These are phyloP conservation scores for Melanotaenia parkinsoni DNA, from an alignment of 2,797 vertebrate species.

Conservation along the genomic window DNA sequence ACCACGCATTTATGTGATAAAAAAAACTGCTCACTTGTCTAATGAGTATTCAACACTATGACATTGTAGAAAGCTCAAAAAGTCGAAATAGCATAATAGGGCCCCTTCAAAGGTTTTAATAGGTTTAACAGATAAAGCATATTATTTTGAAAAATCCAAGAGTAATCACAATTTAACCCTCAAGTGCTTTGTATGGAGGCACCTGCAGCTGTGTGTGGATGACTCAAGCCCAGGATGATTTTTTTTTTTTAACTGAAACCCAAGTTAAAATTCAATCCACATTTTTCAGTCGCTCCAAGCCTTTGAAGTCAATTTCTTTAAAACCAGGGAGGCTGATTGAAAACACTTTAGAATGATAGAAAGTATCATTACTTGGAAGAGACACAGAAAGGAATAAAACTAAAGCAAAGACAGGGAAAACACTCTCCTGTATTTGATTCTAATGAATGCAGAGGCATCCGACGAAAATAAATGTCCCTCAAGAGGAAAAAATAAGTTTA, in stretches of 20 bases:
- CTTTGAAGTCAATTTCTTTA: slow-evolving; percentile 68
- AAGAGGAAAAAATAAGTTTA: slow-evolving; percentile 58
- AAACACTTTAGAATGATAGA: slow-evolving; percentile 68
- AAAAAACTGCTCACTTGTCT: no score
- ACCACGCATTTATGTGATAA: no score
- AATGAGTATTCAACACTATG: no score
- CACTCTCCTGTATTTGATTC: slow-evolving; percentile 56
- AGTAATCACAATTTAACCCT: slow-evolving; percentile 14
- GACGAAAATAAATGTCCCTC: slow-evolving; percentile 69
- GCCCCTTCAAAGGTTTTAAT: neutral
- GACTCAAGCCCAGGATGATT: slow-evolving; percentile 34
- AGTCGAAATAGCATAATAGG: no score
- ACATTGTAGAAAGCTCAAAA: no score
- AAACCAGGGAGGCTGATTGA: slow-evolving; percentile 66
- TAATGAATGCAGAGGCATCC: slow-evolving; percentile 69
- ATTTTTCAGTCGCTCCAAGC: slow-evolving; percentile 57
- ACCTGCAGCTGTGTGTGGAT: slow-evolving; percentile 30
- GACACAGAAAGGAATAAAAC: slow-evolving; percentile 45
- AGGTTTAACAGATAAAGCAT: slow-evolving; percentile 1
- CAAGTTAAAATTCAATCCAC: slow-evolving; percentile 63
- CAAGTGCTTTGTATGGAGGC: slow-evolving; percentile 29
- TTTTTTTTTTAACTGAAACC: slow-evolving; percentile 50
- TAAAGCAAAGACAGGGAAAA: slow-evolving; percentile 34
- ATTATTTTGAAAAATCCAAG: slow-evolving; percentile 36
- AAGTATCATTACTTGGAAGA: slow-evolving; percentile 64